Conservation (phyloP, 2,888 invertebrate genomes). For the Alcis repandata region DNA sequence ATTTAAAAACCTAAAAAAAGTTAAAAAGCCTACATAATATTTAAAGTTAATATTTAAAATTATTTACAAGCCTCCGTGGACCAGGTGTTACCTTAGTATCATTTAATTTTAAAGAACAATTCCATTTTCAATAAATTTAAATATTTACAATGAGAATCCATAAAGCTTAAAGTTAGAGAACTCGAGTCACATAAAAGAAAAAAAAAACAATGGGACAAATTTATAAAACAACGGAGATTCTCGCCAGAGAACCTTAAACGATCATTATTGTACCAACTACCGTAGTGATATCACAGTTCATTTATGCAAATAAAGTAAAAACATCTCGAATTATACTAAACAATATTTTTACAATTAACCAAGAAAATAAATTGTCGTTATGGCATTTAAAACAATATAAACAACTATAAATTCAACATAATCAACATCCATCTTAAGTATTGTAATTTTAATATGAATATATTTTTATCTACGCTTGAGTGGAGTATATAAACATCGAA, state of each 20-base stretch:
- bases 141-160: conserved; percentile 75
- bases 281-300: conserved; percentile 85
- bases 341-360: conserved; percentile 50
- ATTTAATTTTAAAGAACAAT: conserved; percentile 71
- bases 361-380: conserved; percentile 57
- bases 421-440: conserved; percentile 38
- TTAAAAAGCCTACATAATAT: conserved; percentile 34
- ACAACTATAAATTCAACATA: conserved; percentile 43
- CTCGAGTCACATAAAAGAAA: conserved; percentile 47
- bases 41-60: conserved; percentile 66
- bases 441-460: conserved; percentile 21
- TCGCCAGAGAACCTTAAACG: conserved; percentile 22
- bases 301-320: conserved; percentile 83
- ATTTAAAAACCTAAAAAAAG: conserved; percentile 48
- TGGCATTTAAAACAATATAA: conserved; percentile 64
- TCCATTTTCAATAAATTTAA: conserved; percentile 72
- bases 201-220: neutral
- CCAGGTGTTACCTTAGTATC: conserved; percentile 58
- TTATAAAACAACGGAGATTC: conserved; percentile 26
- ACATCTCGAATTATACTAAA: conserved; percentile 54
- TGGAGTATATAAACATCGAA: conserved; percentile 42
- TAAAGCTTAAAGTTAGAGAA: conserved; percentile 56
- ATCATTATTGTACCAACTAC: conserved; percentile 74
- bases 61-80: conserved; percentile 79
- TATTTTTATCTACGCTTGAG: conserved; percentile 20